Conservation (phyloP, 1,140 invertebrate genomes). For the Cardiocondyla obscurior region DNA sequence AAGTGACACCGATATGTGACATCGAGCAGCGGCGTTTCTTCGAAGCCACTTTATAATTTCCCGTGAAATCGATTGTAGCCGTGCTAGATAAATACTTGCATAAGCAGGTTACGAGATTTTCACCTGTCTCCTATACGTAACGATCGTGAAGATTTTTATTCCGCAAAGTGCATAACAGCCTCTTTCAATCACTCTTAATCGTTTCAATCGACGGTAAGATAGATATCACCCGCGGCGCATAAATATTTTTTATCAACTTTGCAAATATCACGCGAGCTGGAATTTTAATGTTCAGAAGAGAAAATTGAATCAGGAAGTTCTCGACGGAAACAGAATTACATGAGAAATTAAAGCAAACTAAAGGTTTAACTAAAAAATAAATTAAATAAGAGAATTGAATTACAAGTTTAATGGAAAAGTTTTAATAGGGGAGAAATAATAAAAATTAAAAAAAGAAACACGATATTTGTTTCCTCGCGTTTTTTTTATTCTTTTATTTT, state of each 20-base stretch:
- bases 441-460: too few species aligned
- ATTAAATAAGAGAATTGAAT: background rate
- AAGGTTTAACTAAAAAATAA: background rate
- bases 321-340: background rate
- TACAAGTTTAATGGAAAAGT: background rate
- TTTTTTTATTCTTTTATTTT: background rate
- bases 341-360: background rate
- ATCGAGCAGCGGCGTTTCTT: background rate
- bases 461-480: too few species aligned
- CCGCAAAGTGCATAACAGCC: background rate
- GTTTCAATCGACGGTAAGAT: too few species aligned
- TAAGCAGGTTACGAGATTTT: background rate
- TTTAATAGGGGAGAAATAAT: too few species aligned
- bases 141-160: background rate
- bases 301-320: background rate
- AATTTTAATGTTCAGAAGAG: background rate
- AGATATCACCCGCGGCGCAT: too few species aligned
- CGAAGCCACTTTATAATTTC: background rate
- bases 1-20: background rate
- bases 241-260: too few species aligned
- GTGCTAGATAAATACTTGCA: background rate
- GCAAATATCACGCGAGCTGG: too few species aligned
- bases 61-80: slow-evolving; percentile 16
- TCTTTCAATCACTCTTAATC: too few species aligned
- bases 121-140: background rate